Conservation (phyloP, 2,797 vertebrate genomes). For the Poeciliopsis infans region DNA sequence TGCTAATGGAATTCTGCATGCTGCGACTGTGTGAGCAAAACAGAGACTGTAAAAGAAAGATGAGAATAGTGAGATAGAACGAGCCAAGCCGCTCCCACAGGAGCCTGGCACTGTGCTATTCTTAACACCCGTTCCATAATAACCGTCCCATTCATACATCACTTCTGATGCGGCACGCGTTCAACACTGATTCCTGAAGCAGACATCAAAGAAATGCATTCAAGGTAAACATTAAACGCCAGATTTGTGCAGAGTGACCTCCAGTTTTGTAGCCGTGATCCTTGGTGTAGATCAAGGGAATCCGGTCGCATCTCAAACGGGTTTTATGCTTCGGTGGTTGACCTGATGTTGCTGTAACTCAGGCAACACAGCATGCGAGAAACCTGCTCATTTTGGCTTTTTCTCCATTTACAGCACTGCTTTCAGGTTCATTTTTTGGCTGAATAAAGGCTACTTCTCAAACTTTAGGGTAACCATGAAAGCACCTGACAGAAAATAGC, state of each 20-base stretch:
- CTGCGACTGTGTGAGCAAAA: constrained; percentile 51
- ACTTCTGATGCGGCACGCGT: constrained; percentile 16
- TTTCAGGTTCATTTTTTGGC: neutral
- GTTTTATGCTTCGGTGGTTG: constrained; percentile 37
- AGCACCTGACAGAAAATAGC: neutral
- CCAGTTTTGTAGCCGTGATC: constrained; percentile 29
- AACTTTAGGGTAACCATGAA: neutral
- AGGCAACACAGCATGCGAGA: constrained; percentile 9
- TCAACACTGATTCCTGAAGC: constrained; percentile 2
- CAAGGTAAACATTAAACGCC: neutral
- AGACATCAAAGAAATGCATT: neutral
- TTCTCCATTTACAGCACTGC: neutral
- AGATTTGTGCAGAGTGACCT: constrained; percentile 21
- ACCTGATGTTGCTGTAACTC: constrained; percentile 37
- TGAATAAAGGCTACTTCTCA: neutral
- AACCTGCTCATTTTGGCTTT: constrained; percentile 12
- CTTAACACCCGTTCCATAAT: constrained; percentile 49
- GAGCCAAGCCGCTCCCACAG: constrained; percentile 38
- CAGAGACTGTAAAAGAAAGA: constrained; percentile 46
- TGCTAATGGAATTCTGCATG: constrained; percentile 65
- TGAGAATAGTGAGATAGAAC: constrained; percentile 32
- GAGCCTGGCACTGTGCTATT: constrained; percentile 50
- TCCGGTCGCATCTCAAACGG: constrained; percentile 41
- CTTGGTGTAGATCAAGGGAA: constrained; percentile 41
- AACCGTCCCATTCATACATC: constrained; percentile 58